A percentile compares a stretch with the other conserved stretches of the same genome.
These are phyloP conservation scores for Acrobasis consociella DNA, from an alignment of 2,888 invertebrate species.

Conservation along the genomic window DNA sequence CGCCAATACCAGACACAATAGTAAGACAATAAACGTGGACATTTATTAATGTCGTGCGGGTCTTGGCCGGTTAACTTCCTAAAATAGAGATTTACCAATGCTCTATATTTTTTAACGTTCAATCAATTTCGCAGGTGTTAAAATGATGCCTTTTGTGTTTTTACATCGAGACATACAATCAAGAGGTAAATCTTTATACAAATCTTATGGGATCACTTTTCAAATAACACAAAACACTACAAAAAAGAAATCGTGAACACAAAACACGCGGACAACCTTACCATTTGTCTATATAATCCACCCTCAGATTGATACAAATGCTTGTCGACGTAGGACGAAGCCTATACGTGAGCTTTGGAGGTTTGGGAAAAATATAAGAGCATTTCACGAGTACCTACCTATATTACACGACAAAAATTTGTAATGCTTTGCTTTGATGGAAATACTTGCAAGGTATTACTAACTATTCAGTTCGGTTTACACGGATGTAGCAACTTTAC, in stretches of 20 bases:
- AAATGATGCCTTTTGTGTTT: too few relatives aligned
- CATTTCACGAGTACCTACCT: background rate
- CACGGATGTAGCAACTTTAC: background rate
- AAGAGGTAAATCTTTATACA: too few relatives aligned
- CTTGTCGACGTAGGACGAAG: conserved; percentile 7
- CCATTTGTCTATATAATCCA: conserved; percentile 18
- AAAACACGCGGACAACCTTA: conserved; percentile 9
- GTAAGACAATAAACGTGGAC: too few relatives aligned
- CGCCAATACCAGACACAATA: too few relatives aligned
- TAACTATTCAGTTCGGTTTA: conserved; percentile 3
- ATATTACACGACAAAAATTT: background rate
- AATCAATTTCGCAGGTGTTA: too few relatives aligned
- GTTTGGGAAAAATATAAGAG: background rate
- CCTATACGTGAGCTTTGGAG: background rate
- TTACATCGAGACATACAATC: too few relatives aligned
- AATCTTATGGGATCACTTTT: background rate
- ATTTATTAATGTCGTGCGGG: too few relatives aligned
- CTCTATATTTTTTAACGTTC: too few relatives aligned
- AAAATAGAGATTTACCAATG: too few relatives aligned
- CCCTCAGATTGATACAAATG: conserved; percentile 20
- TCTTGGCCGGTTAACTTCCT: too few relatives aligned
- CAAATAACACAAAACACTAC: background rate
- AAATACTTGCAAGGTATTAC: conserved; percentile 26
- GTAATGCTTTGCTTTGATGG: conserved; percentile 36
- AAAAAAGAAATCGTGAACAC: conserved; percentile 36